Percentiles rank a stretch among this genome's conserved stretches.
Evolutionary conservation across 2,888 invertebrate genomes (phyloP).

Genomic region (Melikaiella ostensackeni): DNA sequence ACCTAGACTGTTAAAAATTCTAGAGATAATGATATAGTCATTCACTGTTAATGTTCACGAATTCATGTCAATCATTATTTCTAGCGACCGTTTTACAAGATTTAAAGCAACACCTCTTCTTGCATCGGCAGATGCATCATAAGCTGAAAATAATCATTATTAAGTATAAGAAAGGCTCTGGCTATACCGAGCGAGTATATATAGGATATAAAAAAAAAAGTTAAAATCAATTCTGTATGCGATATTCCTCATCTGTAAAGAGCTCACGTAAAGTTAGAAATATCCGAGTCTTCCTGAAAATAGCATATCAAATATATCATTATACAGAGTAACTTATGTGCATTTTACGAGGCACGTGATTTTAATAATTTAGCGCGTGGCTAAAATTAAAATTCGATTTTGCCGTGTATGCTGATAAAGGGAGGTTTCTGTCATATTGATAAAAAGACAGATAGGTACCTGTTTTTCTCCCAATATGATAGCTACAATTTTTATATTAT

Average conservation of each 20-base stretch:
- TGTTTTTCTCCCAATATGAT: slow-evolving; percentile 18
- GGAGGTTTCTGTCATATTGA: not conserved
- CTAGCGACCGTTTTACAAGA: slow-evolving; percentile 34
- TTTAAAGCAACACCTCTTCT: slow-evolving; percentile 1
- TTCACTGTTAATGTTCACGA: slow-evolving; percentile 29
- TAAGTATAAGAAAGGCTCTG: slow-evolving; percentile 5
- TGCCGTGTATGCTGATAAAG: not conserved
- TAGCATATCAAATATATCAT: slow-evolving; percentile 38
- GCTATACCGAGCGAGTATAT: not conserved
- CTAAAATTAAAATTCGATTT: slow-evolving; percentile 12
- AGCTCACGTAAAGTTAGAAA: slow-evolving; percentile 37
- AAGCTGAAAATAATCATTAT: slow-evolving; percentile 32
- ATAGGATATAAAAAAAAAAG: not conserved
- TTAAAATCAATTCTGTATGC: slow-evolving; percentile 23
- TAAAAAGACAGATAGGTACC: slow-evolving; percentile 7
- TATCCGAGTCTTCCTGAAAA: slow-evolving; percentile 40
- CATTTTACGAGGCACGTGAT: not conserved
- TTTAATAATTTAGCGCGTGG: slow-evolving; percentile 33
- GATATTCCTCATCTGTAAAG: slow-evolving; percentile 34
- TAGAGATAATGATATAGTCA: slow-evolving; percentile 27
- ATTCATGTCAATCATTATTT: slow-evolving; percentile 35
- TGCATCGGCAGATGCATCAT: slow-evolving; percentile 17
- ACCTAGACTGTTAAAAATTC: slow-evolving; percentile 19
- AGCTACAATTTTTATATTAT: slow-evolving; percentile 14
- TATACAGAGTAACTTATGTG: slow-evolving; percentile 18